Evolutionary conservation across 1,140 invertebrate species (phyloP).

Genomic region (Cotesia chilonis): DNA sequence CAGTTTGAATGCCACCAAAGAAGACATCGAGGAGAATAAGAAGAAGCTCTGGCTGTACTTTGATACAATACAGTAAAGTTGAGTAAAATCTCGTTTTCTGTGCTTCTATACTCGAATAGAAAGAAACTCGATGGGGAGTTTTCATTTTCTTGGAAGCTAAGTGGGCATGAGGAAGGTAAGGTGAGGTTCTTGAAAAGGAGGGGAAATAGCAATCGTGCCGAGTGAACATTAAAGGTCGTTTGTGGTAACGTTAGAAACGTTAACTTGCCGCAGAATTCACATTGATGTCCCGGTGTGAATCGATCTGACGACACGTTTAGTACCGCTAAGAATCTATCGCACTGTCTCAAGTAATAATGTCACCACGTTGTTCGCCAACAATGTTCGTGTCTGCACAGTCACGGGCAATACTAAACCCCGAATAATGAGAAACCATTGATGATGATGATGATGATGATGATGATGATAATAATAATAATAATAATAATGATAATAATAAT

Average conservation of each 20-base stretch:
- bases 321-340: slow-evolving; percentile 13
- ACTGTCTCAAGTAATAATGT: not conserved
- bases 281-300: slow-evolving; percentile 21
- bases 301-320: slow-evolving; percentile 26
- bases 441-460: no score
- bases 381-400: not conserved
- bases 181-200: slow-evolving; percentile 8
- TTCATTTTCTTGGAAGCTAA: slow-evolving; percentile 38
- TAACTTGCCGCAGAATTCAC: slow-evolving; percentile 18
- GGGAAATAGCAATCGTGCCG: slow-evolving; percentile 45
- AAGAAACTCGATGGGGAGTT: slow-evolving; percentile 23
- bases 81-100: not conserved
- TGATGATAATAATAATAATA: no score
- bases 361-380: no score
- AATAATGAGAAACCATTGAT: no score
- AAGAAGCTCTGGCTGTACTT: not conserved
- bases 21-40: no score
- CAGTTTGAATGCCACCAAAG: no score
- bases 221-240: slow-evolving; percentile 35
- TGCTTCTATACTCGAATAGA: slow-evolving; percentile 4
- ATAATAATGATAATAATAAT: no score
- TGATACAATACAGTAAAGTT: slow-evolving; percentile 3
- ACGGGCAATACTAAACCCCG: not conserved
- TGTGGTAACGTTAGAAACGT: slow-evolving; percentile 18
- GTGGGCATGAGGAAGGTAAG: no score